Conservation (phyloP, 2,797 vertebrate species). For the Lagocephalus sceleratus region DNA sequence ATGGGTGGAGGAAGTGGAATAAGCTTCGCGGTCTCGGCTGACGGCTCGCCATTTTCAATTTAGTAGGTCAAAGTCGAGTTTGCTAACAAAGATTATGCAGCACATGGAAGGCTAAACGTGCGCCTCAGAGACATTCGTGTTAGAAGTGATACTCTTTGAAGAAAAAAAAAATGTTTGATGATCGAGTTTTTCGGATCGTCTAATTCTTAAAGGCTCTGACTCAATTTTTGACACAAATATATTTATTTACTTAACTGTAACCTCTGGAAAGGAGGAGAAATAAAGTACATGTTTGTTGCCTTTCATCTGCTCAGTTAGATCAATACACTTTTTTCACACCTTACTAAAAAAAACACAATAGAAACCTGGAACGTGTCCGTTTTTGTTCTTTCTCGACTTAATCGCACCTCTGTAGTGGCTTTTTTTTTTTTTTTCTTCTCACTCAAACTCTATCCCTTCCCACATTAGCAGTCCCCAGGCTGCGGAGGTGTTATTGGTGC, state of each 20-base stretch:
- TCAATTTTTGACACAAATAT: constrained; percentile 17
- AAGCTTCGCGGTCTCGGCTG: constrained; percentile 7
- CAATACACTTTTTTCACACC: no score
- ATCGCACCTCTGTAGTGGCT: neutral
- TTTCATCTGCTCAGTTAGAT: no score
- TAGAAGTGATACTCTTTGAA: constrained; percentile 31
- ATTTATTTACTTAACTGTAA: constrained; percentile 20
- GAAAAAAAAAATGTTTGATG: constrained; percentile 21
- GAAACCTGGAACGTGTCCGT: neutral
- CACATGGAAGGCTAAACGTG: constrained; percentile 30
- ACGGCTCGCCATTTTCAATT: constrained; percentile 15
- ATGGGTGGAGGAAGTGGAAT: constrained; percentile 10
- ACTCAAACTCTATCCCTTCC: constrained; percentile 30
- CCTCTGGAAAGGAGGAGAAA: constrained; percentile 15
- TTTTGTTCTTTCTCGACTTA: constrained; percentile 4
- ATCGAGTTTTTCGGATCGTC: constrained; percentile 29
- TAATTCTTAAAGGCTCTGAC: constrained; percentile 34
- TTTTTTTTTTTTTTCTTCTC: constrained; percentile 18
- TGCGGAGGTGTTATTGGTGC: constrained; percentile 57
- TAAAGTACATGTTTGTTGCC: no score
- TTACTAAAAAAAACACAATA: no score
- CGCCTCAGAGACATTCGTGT: constrained; percentile 23
- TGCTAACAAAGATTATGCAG: constrained; percentile 29
- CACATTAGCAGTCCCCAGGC: constrained; percentile 41
- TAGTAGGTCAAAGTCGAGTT: constrained; percentile 30